Conservation (phyloP, 2,797 vertebrate species). For the Agapornis canus region DNA sequence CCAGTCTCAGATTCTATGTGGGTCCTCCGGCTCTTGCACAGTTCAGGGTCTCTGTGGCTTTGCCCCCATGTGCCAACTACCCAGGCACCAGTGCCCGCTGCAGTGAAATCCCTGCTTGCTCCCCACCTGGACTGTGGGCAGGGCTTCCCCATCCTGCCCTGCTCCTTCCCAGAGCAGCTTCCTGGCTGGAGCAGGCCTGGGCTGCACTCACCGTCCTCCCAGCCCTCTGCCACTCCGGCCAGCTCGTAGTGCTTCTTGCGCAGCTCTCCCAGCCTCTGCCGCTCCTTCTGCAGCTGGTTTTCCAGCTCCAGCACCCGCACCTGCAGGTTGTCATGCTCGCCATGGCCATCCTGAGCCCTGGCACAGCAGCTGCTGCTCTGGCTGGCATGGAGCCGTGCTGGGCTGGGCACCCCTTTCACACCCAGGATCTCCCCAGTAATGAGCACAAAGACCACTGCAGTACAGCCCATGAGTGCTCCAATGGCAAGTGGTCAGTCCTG, state of each 20-base stretch:
- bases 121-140: neutral
- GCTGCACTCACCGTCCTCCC: constrained; percentile 79
- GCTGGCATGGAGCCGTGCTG: fast-evolving
- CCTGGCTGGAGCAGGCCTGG: neutral
- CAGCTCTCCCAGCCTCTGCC: constrained; percentile 91
- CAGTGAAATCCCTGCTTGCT: neutral
- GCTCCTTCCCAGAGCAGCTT: neutral
- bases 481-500: neutral
- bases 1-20: neutral
- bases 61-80: fast-evolving
- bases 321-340: constrained; percentile 56
- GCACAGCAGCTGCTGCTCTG: fast-evolving
- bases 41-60: neutral
- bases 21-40: neutral
- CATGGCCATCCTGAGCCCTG: neutral
- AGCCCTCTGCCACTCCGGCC: constrained; percentile 93
- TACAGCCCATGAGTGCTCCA: fast-evolving
- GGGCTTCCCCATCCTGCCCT: neutral
- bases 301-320: constrained; percentile 95
- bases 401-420: neutral
- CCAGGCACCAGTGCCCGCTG: neutral
- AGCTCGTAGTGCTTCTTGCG: constrained; percentile 97
- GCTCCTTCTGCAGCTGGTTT: constrained; percentile 92
- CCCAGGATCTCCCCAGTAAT: fast-evolving
- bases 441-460: neutral